phyloP scores from a whole-genome alignment of 2,888 invertebrate species.

The Thecophora atra region DNA sequence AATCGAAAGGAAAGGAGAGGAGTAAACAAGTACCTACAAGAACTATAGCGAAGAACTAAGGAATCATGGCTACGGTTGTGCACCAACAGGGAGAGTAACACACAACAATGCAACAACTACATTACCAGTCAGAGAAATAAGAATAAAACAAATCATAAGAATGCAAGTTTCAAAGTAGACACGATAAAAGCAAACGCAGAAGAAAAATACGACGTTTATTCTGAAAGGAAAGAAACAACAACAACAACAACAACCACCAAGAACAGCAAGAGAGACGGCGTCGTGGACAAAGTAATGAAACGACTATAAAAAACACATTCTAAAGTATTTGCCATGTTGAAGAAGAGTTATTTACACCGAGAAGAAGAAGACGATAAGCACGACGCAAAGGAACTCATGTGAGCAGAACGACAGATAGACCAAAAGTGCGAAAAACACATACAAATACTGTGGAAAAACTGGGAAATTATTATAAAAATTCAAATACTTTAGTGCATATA shows the following conservation, averaged over 20 bases:
- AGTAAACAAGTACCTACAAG: neutral
- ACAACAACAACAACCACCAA: constrained; percentile 5
- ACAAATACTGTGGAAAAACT: neutral
- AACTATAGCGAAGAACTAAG: neutral
- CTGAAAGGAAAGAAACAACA: constrained; percentile 1
- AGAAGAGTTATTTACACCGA: neutral
- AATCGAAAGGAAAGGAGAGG: neutral
- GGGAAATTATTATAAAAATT: neutral
- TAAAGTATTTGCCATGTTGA: constrained; percentile 24
- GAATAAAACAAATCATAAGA: neutral
- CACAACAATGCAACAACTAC: neutral
- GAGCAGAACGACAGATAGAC: neutral
- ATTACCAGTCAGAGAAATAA: neutral
- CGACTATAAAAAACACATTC: neutral
- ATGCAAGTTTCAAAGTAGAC: neutral
- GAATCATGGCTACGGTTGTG: neutral
- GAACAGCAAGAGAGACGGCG: neutral
- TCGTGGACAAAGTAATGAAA: constrained; percentile 5
- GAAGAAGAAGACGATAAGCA: constrained; percentile 27
- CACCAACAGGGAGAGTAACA: neutral
- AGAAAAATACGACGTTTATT: constrained; percentile 9
- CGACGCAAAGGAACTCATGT: neutral
- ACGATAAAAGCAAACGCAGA: constrained; percentile 2
- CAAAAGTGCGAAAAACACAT: neutral
- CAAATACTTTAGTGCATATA: neutral